These are phyloP conservation scores for Sternotherus odoratus DNA, from an alignment of 2,797 vertebrate species.

Conservation along the genomic window DNA sequence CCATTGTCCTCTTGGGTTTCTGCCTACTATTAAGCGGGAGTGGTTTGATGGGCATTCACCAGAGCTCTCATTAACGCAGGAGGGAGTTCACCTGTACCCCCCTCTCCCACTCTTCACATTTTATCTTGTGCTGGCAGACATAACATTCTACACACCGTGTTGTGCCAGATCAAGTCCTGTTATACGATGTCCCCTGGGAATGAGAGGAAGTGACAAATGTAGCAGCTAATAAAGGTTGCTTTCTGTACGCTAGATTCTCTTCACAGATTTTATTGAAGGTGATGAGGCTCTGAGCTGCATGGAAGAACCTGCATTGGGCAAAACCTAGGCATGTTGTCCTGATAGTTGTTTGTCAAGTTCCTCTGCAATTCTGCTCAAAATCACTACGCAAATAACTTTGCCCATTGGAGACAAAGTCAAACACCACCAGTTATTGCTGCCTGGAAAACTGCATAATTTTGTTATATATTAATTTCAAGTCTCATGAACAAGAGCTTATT, in stretches of 20 bases:
- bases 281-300: background rate
- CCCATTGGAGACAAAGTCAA: slow-evolving; percentile 57
- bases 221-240: background rate
- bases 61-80: fast-evolving
- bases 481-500: slow-evolving; percentile 38
- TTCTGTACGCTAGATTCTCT: background rate
- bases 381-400: slow-evolving; percentile 64
- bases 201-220: background rate
- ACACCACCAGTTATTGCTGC: slow-evolving; percentile 34
- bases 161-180: background rate
- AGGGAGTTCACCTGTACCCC: background rate
- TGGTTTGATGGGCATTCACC: fast-evolving
- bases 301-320: fast-evolving
- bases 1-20: background rate
- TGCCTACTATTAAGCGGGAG: fast-evolving
- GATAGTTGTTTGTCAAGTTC: slow-evolving; percentile 46
- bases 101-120: background rate
- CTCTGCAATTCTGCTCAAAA: slow-evolving; percentile 49
- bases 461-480: slow-evolving; percentile 68
- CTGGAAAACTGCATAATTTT: slow-evolving; percentile 71
- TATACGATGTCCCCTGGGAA: background rate
- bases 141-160: background rate
- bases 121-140: background rate
- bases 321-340: background rate
- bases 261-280: background rate